A percentile compares a stretch with the other conserved stretches of the same genome.
phyloP scores from a whole-genome alignment of 2,113 vertebrate genomes.

The Microcebus jonahi region DNA sequence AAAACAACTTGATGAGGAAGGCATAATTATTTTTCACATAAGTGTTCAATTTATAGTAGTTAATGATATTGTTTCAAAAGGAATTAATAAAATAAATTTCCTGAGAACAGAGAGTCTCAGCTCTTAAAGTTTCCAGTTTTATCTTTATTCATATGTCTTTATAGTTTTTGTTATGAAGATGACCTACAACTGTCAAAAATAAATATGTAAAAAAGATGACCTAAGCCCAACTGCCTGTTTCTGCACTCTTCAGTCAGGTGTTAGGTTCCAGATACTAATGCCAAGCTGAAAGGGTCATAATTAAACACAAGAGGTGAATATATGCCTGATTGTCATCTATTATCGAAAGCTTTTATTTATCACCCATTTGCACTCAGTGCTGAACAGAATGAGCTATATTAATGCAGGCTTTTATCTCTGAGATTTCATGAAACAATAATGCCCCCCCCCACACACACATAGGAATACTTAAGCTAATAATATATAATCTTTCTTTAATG shows the following conservation, averaged over 20 bases:
- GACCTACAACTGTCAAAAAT: slow-evolving; percentile 45
- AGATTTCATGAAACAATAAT: not conserved
- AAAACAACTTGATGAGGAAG: not conserved
- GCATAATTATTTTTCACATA: not conserved
- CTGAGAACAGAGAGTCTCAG: not conserved
- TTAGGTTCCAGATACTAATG: not conserved
- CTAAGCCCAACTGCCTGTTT: not conserved
- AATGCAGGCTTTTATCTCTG: slow-evolving; percentile 6
- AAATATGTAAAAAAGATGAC: not conserved
- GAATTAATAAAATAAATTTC: not conserved
- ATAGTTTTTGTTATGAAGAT: slow-evolving; percentile 27
- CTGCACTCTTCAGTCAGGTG: not conserved
- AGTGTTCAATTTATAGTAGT: not conserved
- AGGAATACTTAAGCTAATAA: not conserved
- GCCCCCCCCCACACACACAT: not conserved
- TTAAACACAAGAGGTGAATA: not conserved
- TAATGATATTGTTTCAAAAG: not conserved
- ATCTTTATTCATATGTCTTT: slow-evolving; percentile 5
- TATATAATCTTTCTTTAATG: slow-evolving; percentile 6
- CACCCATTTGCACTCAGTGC: not conserved
- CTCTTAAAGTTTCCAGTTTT: not conserved
- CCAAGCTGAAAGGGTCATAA: not conserved
- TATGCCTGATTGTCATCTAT: not conserved
- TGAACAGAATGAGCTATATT: not conserved
- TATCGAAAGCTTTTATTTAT: slow-evolving; percentile 53